Evolutionary conservation across 2,888 invertebrate species (phyloP), one percentile per base, ranked within the genome.

Genomic region (Mythimna lalbum): DNA sequence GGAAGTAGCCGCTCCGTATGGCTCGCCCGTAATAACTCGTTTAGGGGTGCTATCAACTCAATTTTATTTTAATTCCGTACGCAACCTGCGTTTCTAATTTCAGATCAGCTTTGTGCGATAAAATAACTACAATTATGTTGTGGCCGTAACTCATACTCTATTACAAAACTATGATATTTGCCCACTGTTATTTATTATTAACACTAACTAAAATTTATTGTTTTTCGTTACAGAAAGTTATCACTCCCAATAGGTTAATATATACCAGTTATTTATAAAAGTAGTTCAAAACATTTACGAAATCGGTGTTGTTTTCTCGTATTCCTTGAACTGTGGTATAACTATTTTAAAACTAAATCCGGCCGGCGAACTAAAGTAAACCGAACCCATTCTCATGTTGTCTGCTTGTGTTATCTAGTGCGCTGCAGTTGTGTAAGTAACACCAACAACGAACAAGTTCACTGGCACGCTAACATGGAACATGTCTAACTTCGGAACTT

Each of bases 381-480:
- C 77, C 74, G 70, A 78, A 83, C 76, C 74, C 73, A 80, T 80
- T 80, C 73, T 75, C 77, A 85, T 80, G 84, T 83, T 84, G 84
- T 82, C 76, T 84, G 86, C 76, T 85, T 70, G 82, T 83, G 87
- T 86, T 93, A 93, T 93, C 93, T 90, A 80, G 83, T 84, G 78
- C 80, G 75, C 73, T 87, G 88, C 87, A 89, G 90, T 91, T 89
- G 88, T 90, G 88, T 86, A 87, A 90, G 88, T 86, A 90, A 88
- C 89, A 82, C 71, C 63, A 87, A 90, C 89, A 90, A 83, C 83
- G 83, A 86, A 92, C 92, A 93, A 93, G 93, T 92, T 94, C 93
- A 92, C 91, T 92, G 91, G 90, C 90, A 90, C 88, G 90, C 82
- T 86, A 89, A 90, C 89, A 88, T 82, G 86, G 85, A 87, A 83